Evolutionary conservation across 2,888 invertebrate species (phyloP), one percentile per base, ranked within the genome.

Genomic region (Griposia aprilina): DNA sequence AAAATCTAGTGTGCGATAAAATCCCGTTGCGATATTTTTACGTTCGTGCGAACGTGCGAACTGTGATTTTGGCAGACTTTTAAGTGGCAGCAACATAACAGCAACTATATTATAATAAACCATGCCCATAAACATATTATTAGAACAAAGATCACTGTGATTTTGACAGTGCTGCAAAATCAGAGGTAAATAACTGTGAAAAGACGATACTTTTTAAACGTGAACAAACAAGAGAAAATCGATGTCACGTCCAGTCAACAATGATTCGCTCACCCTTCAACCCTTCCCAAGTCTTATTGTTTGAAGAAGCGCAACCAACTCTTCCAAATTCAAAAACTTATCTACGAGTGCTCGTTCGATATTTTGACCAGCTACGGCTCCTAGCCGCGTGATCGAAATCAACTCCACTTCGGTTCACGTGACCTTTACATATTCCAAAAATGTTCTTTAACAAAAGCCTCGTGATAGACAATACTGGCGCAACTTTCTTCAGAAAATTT

Each of bases 391-490:
- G 65, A 60, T 68, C 71, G 13, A 50, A 67, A 73, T 74, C 69
- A 66, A 74, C 74, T 68, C 20, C 65, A 62, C 67, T 68, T 62
- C 60, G 30, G 59, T 74, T 50, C 78, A 72, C 77, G 71, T 81
- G 67, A 80, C 80, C 79, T 85, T 74, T 76, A 57, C 20, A 41
- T 69, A 20, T 55, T 68, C 63, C 41, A 74, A 69, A 66, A 82
- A 23, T 76, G 66, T 52, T 65, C 52, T 65, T 26, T 52, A 79
- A 74, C 65, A 69, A 82, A 84, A 79, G 68, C 55, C 41, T 59
- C 20, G 17, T 59, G 45, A 59, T 74, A 81, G 68, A 77, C 74
- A 84, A 84, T 78, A 57, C 74, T 72, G 48, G 72, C 52, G 72
- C 48, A 70, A 84, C 48, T 59, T 75, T 72, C 48, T 74, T 77